Conservation (phyloP, 2,113 vertebrate species). For the Scytalopus superciliaris region DNA sequence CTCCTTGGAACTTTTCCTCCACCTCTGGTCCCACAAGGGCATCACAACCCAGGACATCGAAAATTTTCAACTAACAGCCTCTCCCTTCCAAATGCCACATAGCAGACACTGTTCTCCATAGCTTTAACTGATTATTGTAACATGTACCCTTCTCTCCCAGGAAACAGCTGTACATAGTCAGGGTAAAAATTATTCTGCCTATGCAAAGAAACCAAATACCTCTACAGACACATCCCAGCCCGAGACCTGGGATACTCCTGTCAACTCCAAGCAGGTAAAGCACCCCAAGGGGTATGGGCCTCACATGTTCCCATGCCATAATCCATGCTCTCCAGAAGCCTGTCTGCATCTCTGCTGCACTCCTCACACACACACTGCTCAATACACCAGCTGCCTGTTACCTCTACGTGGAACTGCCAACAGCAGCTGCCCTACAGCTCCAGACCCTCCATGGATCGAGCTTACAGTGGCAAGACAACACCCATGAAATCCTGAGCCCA, state of each 20-base stretch:
- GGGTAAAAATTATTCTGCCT: neutral
- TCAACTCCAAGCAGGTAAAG: neutral
- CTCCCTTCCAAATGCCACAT: neutral
- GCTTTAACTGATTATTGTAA: neutral
- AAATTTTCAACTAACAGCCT: neutral
- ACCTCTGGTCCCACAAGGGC: neutral
- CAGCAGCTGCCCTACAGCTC: neutral
- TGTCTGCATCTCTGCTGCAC: neutral
- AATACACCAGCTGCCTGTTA: accelerated
- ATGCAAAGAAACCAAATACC: neutral
- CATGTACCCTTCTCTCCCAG: neutral
- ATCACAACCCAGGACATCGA: accelerated
- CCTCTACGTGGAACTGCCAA: neutral
- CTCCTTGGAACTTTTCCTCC: neutral
- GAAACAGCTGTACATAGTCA: neutral
- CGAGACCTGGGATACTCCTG: neutral
- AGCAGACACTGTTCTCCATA: neutral
- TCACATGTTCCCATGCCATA: neutral
- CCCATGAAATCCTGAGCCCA: neutral
- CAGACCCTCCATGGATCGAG: neutral
- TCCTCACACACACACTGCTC: neutral
- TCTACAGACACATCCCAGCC: neutral
- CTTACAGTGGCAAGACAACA: neutral
- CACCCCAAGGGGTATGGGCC: neutral
- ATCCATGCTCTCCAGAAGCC: neutral